Base-by-base conservation (phyloP, 2,888 invertebrate genomes). In the Drosophila monieri region DNA sequence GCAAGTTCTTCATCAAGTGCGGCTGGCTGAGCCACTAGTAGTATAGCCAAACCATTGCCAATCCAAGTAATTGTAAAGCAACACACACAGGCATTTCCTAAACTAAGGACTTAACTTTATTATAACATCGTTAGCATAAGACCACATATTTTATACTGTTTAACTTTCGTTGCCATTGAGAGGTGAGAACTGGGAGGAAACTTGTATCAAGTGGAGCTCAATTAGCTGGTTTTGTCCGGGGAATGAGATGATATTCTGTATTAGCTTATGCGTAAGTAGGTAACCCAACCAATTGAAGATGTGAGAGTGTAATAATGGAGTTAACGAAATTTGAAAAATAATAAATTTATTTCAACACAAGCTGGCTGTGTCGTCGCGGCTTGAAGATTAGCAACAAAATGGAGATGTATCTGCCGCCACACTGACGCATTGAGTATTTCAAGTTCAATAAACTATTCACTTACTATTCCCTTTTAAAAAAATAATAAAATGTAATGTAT, bases 1-100 rank as follows among this genome's bases (percentile, higher is more conserved):
- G 93, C 91, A 93, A 91, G 69, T 91, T 92, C 80, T 89, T 92
- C 15, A 87, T 90, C 15, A 91, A 91, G 79, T 90, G 90, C 62
- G 92, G 92, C 72, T 92, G 92, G 92, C 79, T 92, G 73, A 91
- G 90, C 74, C 91, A 91, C 62, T 91, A 59, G 18, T 41, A 18
- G n/a, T 15, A 27, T 35, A n/a, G n/a, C n/a, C n/a, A n/a, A n/a
- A n/a, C 49, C 44, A 37, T 14, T 44, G 37, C 56, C 35, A 39
- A 53, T 35, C 30, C 68, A 52, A 14, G 14, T 21, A 27, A 8
- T 54, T 39, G 12, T 52, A 53, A 37, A 15, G 44, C 8, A 21
- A 43, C 32, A 54, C 32, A 44, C 37, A 44, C 37, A 54, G 10
- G 60, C 51, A 70, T 74, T 66, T 65, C 47, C 61, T 62, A 64